phyloP scores from a whole-genome alignment of 2,797 vertebrate genomes.

The Neosalanx taihuensis region DNA sequence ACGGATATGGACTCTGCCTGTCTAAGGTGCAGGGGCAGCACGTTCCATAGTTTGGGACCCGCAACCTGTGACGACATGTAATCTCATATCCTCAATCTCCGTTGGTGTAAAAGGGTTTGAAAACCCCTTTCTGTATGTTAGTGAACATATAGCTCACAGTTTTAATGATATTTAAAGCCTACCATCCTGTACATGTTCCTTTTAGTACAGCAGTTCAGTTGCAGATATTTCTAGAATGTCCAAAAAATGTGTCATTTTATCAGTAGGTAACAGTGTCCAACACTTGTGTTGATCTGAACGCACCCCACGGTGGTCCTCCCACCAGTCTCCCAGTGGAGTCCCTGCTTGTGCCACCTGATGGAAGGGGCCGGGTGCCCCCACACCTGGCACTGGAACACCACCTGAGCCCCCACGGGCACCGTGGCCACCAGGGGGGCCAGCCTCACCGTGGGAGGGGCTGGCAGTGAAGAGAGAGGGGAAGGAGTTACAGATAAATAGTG shows the following conservation, averaged over 20 bases:
- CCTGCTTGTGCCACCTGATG: conserved; percentile 73
- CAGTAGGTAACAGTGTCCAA: background rate
- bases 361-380: conserved; percentile 69
- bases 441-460: conserved; percentile 69
- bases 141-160: too few species aligned
- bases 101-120: too few species aligned
- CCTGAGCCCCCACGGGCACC: conserved; percentile 63
- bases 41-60: too few species aligned
- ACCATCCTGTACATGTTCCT: background rate
- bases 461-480: background rate
- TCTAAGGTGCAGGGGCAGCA: too few species aligned
- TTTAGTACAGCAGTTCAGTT: background rate
- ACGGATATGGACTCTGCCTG: too few species aligned
- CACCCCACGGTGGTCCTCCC: conserved; percentile 68
- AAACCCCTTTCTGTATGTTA: too few species aligned
- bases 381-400: conserved; percentile 69
- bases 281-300: conserved; percentile 4
- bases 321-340: conserved; percentile 69
- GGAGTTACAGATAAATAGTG: background rate
- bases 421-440: conserved; percentile 66
- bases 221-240: background rate
- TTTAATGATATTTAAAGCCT: background rate
- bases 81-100: background rate
- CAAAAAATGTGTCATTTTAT: background rate
- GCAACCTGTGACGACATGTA: background rate